Evolutionary conservation across 1,140 invertebrate species (phyloP).

Genomic region (Liolophura sinensis): DNA sequence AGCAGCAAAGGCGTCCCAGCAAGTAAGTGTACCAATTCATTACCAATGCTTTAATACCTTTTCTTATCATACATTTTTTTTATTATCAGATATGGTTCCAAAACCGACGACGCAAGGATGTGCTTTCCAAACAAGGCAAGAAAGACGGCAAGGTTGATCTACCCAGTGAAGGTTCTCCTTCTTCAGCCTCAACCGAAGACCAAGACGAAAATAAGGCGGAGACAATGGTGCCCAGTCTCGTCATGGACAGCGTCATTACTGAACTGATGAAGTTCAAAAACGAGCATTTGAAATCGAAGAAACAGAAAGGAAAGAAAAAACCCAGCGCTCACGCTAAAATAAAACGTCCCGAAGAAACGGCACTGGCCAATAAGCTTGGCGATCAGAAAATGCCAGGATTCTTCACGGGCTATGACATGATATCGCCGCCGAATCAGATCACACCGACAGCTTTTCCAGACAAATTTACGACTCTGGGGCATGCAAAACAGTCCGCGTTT

Average conservation of each 20-base stretch:
- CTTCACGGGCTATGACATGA: slow-evolving; percentile 40
- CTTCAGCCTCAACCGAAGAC: slow-evolving; percentile 5
- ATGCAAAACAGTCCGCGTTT: slow-evolving; percentile 44
- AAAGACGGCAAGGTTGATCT: slow-evolving; percentile 14
- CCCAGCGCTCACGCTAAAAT: slow-evolving; percentile 23
- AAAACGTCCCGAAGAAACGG: slow-evolving; percentile 13
- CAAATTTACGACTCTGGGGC: slow-evolving; percentile 24
- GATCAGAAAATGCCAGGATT: background rate
- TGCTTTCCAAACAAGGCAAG: slow-evolving; percentile 29
- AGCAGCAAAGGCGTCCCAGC: too few relatives aligned
- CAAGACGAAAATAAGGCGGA: slow-evolving; percentile 5
- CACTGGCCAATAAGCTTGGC: background rate
- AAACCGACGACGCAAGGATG: slow-evolving; percentile 51
- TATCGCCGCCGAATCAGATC: slow-evolving; percentile 51
- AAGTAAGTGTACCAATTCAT: too few relatives aligned
- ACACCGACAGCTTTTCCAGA: slow-evolving; percentile 37
- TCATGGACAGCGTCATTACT: slow-evolving; percentile 44
- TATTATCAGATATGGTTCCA: slow-evolving; percentile 53
- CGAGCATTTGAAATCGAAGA: slow-evolving; percentile 38
- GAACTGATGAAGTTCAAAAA: slow-evolving; percentile 46
- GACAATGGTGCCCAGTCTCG: slow-evolving; percentile 38
- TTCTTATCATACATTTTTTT: slow-evolving; percentile 5
- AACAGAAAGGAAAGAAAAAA: slow-evolving; percentile 33
- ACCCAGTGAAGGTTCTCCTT: slow-evolving; percentile 12
- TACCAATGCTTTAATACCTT: background rate